Evolutionary conservation across 30 jellyfish, hydroid and myxozoan species (phyloP).

Genomic region (Sanderia malayensis): DNA sequence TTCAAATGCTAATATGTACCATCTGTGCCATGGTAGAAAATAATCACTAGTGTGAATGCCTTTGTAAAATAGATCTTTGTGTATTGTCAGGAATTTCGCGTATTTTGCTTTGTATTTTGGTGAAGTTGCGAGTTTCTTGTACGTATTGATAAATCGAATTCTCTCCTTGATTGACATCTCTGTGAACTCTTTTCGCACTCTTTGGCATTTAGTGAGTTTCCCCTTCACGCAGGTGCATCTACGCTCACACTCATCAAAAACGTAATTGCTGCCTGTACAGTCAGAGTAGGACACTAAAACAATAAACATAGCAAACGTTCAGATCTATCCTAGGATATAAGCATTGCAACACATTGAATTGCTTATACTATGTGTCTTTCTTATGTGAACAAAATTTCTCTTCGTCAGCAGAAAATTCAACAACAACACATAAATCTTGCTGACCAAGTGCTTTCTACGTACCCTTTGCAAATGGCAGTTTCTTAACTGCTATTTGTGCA

Average conservation of each 20-base stretch:
- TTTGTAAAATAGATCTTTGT: conserved; percentile 30
- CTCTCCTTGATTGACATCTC: conserved; percentile 55
- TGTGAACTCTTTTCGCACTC: conserved; percentile 68
- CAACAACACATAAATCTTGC: too few relatives aligned
- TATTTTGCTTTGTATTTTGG: conserved; percentile 19
- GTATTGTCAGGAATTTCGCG: conserved; percentile 39
- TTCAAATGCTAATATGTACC: conserved; percentile 77
- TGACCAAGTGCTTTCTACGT: too few relatives aligned
- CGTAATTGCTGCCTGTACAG: conserved; percentile 13
- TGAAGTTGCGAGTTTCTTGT: conserved; percentile 23
- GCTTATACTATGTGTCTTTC: too few relatives aligned
- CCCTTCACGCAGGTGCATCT: conserved; percentile 56
- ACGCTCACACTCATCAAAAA: conserved; percentile 53
- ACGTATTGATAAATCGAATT: conserved; percentile 45
- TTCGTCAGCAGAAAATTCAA: too few relatives aligned
- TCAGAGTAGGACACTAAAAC: conserved; percentile 25
- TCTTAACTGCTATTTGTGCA: not conserved
- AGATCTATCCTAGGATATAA: too few relatives aligned
- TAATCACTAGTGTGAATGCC: conserved; percentile 61
- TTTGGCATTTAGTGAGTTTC: conserved; percentile 28
- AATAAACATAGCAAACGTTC: too few relatives aligned
- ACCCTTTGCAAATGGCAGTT: not conserved
- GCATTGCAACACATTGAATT: too few relatives aligned
- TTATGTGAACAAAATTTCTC: too few relatives aligned
- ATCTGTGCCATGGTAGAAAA: conserved; percentile 89